These are phyloP conservation scores for Tromatobia lineatoria DNA, from an alignment of 2,888 invertebrate species.

Conservation along the genomic window DNA sequence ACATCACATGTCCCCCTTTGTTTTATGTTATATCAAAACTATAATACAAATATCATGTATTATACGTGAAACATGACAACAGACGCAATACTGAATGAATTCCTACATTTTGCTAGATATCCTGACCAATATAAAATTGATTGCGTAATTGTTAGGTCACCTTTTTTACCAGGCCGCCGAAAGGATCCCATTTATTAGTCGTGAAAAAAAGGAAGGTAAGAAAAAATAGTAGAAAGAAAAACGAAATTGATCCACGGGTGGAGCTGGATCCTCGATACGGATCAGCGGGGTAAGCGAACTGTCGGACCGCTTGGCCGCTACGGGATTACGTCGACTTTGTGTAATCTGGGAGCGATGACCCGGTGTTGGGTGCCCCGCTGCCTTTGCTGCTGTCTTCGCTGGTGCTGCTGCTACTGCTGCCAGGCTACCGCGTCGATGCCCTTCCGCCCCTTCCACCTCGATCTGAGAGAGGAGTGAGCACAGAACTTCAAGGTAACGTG, in stretches of 20 bases:
- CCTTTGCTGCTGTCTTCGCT: constrained; percentile 29
- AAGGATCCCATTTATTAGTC: constrained; percentile 15
- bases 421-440: constrained; percentile 59
- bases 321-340: constrained; percentile 74
- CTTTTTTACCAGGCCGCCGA: background rate
- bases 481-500: constrained; percentile 69
- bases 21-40: too few species aligned
- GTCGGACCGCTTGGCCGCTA: constrained; percentile 67
- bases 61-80: too few species aligned
- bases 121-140: background rate
- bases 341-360: constrained; percentile 78
- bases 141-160: constrained; percentile 6
- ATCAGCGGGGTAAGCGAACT: constrained; percentile 59
- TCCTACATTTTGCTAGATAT: background rate
- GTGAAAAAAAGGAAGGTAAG: constrained; percentile 24
- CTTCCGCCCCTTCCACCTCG: constrained; percentile 62
- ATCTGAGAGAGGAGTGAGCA: constrained; percentile 55
- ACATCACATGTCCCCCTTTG: too few species aligned
- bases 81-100: too few species aligned
- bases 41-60: too few species aligned
- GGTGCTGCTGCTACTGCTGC: constrained; percentile 28
- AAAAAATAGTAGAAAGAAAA: constrained; percentile 30
- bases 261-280: constrained; percentile 52
- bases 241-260: constrained; percentile 52
- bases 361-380: constrained; percentile 60